Base-by-base conservation (phyloP, 2,888 invertebrate genomes). In the Tigriopus californicus region DNA sequence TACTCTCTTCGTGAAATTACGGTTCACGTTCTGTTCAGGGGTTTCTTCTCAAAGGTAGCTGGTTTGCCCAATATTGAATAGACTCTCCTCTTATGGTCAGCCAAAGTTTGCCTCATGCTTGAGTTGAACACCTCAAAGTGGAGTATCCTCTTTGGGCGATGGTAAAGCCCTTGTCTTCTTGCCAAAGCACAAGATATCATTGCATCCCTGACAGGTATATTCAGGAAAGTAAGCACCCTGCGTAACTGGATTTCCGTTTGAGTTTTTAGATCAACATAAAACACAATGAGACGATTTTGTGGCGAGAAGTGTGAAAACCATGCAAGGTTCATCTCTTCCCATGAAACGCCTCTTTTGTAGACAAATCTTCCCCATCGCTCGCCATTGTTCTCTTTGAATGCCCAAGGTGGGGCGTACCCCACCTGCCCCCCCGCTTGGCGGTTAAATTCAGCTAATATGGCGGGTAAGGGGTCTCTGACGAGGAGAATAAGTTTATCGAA, bases 361-460 rank as follows among this genome's bases (percentile, higher is more conserved):
- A 84, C 84, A 69, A 83, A 83, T 60, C 77, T 76, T 52, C 77
- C 74, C 85, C 85, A 85, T 80, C 79, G 78, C 74, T 75, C 77
- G 70, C 76, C 79, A 70, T 73, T 77, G 66, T 75, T 80, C 58
- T 79, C 71, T 62, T 75, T 76, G 65, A 79, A 80, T 62, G 79
- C 72, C 69, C 80, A 79, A 8, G 77, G 77, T 0, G 83, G 80
- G 0, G 84, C 85, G 63, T 83, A 83, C 0, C 85, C 85, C 61
- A 85, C 79, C 67, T 85, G 85, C 0, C 85, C 85, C 52, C 83
- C 85, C 64, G 82, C 82, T 62, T 83, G 79, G 62, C 85, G 75
- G 70, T 86, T 85, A 68, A 85, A 85, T 69, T 85, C 85, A 0
- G 85, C 85, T 70, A 81, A 74, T 61, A 82, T 80, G 84, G 82